Evolutionary conservation across 2,888 invertebrate species (phyloP).

Genomic region (Phymatocera aterrima): DNA sequence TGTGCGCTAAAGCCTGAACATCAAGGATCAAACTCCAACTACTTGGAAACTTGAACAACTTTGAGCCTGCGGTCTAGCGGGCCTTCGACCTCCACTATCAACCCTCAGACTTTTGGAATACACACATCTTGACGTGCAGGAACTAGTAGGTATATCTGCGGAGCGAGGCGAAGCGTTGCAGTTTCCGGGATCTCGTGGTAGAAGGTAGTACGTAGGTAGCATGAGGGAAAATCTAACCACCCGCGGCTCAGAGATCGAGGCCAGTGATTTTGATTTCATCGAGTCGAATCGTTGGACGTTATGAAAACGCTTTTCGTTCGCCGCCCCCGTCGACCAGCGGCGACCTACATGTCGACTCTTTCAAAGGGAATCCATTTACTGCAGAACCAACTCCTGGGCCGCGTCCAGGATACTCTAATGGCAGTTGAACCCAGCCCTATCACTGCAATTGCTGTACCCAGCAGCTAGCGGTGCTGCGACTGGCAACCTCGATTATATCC

Average conservation of each 20-base stretch:
- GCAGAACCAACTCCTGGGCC: constrained; percentile 45
- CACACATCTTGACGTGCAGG: not conserved
- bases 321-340: constrained; percentile 42
- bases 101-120: not conserved
- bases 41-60: not conserved
- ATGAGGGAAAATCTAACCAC: not conserved
- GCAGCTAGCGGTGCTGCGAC: constrained; percentile 10
- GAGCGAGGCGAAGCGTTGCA: not conserved
- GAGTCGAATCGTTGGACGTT: constrained; percentile 53
- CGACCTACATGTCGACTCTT: constrained; percentile 47
- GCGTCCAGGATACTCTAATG: constrained; percentile 54
- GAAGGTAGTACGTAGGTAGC: too few species aligned
- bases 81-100: not conserved
- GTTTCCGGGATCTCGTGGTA: not conserved
- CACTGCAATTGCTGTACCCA: constrained; percentile 58
- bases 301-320: constrained; percentile 62
- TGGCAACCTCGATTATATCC: constrained; percentile 47
- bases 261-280: constrained; percentile 32
- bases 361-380: constrained; percentile 45
- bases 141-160: not conserved
- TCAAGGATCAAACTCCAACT: not conserved
- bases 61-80: not conserved
- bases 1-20: not conserved
- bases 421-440: constrained; percentile 51
- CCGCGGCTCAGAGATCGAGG: constrained; percentile 40